A percentile compares a stretch with the other conserved stretches of the same genome.
These are phyloP conservation scores for Astropecten irregularis DNA, from an alignment of 53 echinoderm and acorn worm genomes.

Conservation along the genomic window DNA sequence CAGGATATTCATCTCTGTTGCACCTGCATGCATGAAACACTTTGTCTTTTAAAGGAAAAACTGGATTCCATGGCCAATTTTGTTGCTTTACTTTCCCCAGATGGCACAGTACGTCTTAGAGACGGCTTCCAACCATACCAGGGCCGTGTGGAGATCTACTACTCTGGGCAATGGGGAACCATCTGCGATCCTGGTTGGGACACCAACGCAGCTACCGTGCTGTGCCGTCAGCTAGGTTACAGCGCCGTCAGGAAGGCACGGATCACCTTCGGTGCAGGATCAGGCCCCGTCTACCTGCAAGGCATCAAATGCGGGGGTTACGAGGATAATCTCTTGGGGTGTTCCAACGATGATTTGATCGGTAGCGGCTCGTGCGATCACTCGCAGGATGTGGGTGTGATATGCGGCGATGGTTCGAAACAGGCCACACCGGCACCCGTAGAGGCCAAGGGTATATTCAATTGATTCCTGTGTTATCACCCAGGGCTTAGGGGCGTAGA, in stretches of 20 bases:
- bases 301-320: constrained; percentile 47
- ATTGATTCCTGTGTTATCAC: too few species aligned
- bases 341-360: background rate
- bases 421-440: background rate
- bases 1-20: too few species aligned
- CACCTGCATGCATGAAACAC: too few species aligned
- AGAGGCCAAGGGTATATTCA: background rate
- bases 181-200: constrained; percentile 51
- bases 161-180: constrained; percentile 56
- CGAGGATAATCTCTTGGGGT: constrained; percentile 32
- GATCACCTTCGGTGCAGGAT: constrained; percentile 11
- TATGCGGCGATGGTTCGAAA: constrained; percentile 18
- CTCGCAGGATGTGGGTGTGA: constrained; percentile 42
- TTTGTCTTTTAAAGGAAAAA: too few species aligned
- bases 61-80: too few species aligned
- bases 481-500: too few species aligned
- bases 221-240: constrained; percentile 68
- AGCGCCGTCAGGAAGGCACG: constrained; percentile 6
- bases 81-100: background rate
- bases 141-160: constrained; percentile 41
- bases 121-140: constrained; percentile 25
- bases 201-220: constrained; percentile 29
- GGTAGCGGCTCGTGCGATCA: constrained; percentile 35
- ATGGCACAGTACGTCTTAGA: constrained; percentile 26
- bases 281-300: constrained; percentile 37